Evolutionary conservation across 1,140 invertebrate genomes (phyloP), one percentile per base, ranked within the genome.

Genomic region (Leptoteleia sp.): DNA sequence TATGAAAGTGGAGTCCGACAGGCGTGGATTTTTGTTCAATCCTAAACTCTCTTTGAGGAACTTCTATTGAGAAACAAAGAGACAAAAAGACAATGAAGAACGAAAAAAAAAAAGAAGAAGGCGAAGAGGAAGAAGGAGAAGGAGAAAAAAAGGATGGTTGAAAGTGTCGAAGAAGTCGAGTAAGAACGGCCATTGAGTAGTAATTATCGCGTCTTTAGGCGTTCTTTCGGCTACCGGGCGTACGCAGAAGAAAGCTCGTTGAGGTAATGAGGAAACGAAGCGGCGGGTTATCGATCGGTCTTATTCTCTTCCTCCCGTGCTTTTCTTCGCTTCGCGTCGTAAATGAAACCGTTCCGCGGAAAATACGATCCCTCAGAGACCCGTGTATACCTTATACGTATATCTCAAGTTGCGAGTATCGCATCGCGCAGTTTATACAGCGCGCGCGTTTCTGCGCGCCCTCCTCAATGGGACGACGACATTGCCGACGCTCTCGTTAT

Each of bases 211-310:
- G 55, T 68, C 68, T 79, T 79, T 52, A 48, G 47, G 48, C 33
- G 64, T 67, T 79, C 68, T 73, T 79, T 68, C 40, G 55, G 33
- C 25, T 43, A 40, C 37, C 42, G 37, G 54, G 55, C 40, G 37
- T 73, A 79, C 70, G 76, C 68, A 73, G 62, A 79, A 79, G 68
- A 73, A 73, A 79, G 55, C 70, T 79, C 59, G 61, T 79, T 72
- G 75, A 72, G 48, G 70, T 76, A 78, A 78, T 76, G 71, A 77
- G 75, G 38, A 64, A 79, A 79, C 65, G 61, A 73, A 81, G 79
- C 79, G 42, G 38, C 70, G 62, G 48, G 35, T 54, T 81, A 81
- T 81, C 76, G 79, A 81, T 78, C 76, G 59, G 50, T 50, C 48
- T 71, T 75, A 57, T 71, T 67, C 65, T 64, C 70, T 64, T 57